Evolutionary conservation across 1,140 invertebrate species (phyloP).

Genomic region (Hesperophylax magnus): DNA sequence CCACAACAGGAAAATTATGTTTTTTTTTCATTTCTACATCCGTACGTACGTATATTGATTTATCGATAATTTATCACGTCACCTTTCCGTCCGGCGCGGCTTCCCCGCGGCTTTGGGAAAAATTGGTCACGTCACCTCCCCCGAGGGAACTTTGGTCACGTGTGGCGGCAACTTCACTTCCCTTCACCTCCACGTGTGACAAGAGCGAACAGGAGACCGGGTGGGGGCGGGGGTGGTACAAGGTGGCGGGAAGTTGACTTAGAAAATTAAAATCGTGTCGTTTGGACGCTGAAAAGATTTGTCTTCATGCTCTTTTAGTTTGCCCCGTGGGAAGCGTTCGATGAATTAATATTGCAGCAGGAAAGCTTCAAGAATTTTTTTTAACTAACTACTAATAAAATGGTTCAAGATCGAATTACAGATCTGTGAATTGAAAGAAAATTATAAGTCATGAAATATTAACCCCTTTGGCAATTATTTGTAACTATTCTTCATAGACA

Average conservation of each 20-base stretch:
- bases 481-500: too few species aligned
- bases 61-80: background rate
- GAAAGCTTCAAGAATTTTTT: too few species aligned
- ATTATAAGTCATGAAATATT: too few species aligned
- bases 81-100: background rate
- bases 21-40: too few species aligned
- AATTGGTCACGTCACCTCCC: background rate
- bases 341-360: background rate
- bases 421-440: too few species aligned
- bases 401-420: too few species aligned
- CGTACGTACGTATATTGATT: background rate
- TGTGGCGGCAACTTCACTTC: constrained; percentile 11
- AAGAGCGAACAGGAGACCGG: background rate
- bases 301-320: constrained; percentile 7
- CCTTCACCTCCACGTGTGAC: constrained; percentile 3
- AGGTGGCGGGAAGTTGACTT: background rate
- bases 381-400: too few species aligned
- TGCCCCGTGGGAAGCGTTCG: background rate
- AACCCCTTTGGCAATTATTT: too few species aligned
- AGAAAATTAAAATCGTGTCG: constrained; percentile 15
- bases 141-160: constrained; percentile 1
- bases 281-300: constrained; percentile 5
- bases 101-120: background rate
- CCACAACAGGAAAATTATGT: too few species aligned
- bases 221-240: background rate